Conservation (phyloP, 2,113 vertebrate genomes). For the Puma concolor region DNA sequence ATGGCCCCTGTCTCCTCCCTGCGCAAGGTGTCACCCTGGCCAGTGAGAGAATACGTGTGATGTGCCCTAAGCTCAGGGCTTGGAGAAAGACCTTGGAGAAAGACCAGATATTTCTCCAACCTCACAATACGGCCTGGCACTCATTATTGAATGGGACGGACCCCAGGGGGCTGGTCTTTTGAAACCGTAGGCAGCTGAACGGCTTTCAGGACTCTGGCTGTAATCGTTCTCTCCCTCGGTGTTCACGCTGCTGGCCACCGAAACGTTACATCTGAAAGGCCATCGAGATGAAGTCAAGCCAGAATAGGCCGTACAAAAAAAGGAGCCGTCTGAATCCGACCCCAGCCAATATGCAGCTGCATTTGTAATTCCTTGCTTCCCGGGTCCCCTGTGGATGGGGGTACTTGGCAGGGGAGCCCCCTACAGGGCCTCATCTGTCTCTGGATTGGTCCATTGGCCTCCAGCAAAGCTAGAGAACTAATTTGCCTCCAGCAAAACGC, state of each 20-base stretch:
- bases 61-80: not conserved
- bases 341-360: not conserved
- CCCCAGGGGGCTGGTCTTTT: not conserved
- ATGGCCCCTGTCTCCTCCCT: not conserved
- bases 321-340: not conserved
- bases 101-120: not conserved
- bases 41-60: not conserved
- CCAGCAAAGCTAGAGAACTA: not conserved
- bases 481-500: not conserved
- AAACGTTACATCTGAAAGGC: not conserved
- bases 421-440: not conserved
- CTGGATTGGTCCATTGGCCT: not conserved
- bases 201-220: not conserved
- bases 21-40: not conserved
- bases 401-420: not conserved
- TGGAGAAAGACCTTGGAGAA: slow-evolving; percentile 10
- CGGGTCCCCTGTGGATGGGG: not conserved
- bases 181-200: not conserved
- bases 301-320: not conserved
- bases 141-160: not conserved
- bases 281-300: not conserved
- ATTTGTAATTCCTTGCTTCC: not conserved
- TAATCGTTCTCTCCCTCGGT: not conserved
- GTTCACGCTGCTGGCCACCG: not conserved
- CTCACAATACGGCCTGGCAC: not conserved